These are phyloP conservation scores for Drosophila willistoni DNA, from an alignment of 1,140 invertebrate genomes.

Conservation along the genomic window DNA sequence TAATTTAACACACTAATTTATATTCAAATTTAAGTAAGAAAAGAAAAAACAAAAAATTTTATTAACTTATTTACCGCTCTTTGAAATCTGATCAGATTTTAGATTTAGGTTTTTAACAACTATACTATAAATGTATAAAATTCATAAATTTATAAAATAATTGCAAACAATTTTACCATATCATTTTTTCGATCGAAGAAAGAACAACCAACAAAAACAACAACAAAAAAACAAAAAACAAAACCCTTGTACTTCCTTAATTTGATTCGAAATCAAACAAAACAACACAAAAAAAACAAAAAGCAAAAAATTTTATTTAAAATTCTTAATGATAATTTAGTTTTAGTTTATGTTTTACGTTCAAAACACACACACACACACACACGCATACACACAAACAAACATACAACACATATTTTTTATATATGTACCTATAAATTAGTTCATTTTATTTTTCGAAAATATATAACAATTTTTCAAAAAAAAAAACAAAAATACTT, in stretches of 20 bases:
- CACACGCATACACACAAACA: background rate
- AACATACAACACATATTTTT: constrained; percentile 47
- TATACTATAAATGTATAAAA: constrained; percentile 8
- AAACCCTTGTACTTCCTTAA: constrained; percentile 73
- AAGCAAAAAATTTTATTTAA: constrained; percentile 47
- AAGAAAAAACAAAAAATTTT: background rate
- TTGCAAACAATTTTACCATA: constrained; percentile 67
- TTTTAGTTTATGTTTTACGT: constrained; percentile 56
- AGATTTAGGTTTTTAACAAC: constrained; percentile 70
- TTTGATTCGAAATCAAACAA: constrained; percentile 70
- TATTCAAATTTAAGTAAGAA: constrained; percentile 72
- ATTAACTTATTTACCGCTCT: constrained; percentile 56
- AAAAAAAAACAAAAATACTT: constrained; percentile 38
- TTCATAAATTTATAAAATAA: constrained; percentile 26
- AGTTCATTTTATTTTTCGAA: constrained; percentile 70
- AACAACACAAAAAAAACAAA: constrained; percentile 18
- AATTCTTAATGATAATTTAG: constrained; percentile 45
- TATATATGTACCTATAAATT: constrained; percentile 53
- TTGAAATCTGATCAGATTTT: constrained; percentile 33
- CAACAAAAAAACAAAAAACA: constrained; percentile 22
- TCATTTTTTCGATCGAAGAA: constrained; percentile 64
- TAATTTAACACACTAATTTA: constrained; percentile 69
- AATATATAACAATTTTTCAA: constrained; percentile 76
- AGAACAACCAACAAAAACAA: constrained; percentile 34
- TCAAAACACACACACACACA: constrained; percentile 29